These are phyloP conservation scores for Prunella himalayana DNA, from an alignment of 2,113 vertebrate species.

Conservation along the genomic window DNA sequence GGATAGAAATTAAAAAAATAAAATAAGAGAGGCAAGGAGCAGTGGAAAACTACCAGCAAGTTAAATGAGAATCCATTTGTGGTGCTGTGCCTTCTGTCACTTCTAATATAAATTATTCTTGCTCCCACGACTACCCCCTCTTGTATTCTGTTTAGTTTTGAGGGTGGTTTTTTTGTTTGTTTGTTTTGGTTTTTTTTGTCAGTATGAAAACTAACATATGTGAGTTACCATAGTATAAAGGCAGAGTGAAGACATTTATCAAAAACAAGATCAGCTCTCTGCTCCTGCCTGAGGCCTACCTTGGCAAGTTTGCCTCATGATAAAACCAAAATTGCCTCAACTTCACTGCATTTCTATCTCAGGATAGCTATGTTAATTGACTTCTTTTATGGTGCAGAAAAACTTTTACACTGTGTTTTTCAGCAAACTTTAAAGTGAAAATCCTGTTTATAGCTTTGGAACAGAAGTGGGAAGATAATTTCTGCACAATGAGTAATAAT, in stretches of 20 bases:
- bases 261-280: not conserved
- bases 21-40: not conserved
- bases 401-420: not conserved
- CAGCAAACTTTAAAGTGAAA: not conserved
- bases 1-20: not conserved
- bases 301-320: not conserved
- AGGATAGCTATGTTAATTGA: not conserved
- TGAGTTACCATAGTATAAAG: not conserved
- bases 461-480: not conserved
- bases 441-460: not conserved
- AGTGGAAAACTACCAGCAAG: not conserved
- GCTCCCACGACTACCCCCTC: not conserved
- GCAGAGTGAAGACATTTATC: not conserved
- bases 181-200: not conserved
- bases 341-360: not conserved
- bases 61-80: not conserved
- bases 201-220: not conserved
- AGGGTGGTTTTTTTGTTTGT: fast-evolving
- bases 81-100: not conserved
- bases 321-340: not conserved
- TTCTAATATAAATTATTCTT: not conserved
- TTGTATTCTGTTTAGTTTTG: not conserved
- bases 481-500: not conserved
- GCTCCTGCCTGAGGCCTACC: not conserved
- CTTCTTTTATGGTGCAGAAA: not conserved